Conservation (phyloP, 2,888 invertebrate species). For the Oasisia sp. region DNA sequence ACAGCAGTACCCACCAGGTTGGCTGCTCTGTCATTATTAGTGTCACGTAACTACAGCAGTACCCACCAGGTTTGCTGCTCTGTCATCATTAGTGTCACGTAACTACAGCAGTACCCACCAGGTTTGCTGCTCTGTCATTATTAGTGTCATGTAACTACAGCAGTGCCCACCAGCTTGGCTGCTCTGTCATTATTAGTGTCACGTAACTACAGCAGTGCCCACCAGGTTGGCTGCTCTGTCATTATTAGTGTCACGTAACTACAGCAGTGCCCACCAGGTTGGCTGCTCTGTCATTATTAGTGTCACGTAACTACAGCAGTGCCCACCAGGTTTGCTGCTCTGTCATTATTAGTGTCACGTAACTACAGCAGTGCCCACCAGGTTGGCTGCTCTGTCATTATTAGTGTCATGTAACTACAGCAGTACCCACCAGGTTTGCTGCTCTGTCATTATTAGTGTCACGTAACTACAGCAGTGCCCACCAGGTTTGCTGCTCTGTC, state of each 20-base stretch:
- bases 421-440: constrained; percentile 74
- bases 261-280: constrained; percentile 70
- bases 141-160: no score
- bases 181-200: no score
- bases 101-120: constrained; percentile 64
- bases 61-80: constrained; percentile 76
- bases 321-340: constrained; percentile 76
- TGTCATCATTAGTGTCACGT: no score
- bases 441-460: no score
- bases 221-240: constrained; percentile 77
- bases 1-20: constrained; percentile 70
- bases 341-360: no score
- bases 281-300: constrained; percentile 76
- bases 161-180: constrained; percentile 74
- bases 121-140: constrained; percentile 77
- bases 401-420: no score
- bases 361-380: constrained; percentile 64
- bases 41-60: neutral
- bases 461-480: constrained; percentile 34
- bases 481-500: constrained; percentile 77
- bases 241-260: no score
- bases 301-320: neutral
- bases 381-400: constrained; percentile 77
- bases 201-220: constrained; percentile 34
- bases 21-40: constrained; percentile 76